Base-by-base conservation (phyloP, 2,888 invertebrate species). In the Hesperia comma region DNA sequence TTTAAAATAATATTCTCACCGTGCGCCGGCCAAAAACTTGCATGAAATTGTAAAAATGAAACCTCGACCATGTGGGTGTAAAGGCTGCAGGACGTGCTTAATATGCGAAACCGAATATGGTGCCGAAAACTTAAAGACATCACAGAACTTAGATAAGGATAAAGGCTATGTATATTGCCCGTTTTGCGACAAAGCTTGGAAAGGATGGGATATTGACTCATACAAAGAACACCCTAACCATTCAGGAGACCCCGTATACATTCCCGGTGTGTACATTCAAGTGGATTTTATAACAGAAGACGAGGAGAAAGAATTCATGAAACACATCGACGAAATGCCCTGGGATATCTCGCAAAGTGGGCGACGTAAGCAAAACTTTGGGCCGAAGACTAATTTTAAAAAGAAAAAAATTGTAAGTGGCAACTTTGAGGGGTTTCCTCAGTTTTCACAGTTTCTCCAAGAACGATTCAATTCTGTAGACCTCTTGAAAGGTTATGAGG, bases 371-470 rank as follows among this genome's bases (percentile, higher is more conserved):
- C 99, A 99, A 94, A 99, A 99, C 86, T 99, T 95, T 87, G 99
- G 99, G 0, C 99, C 99, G 0, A 99, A 99, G 90, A 98, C 99
- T 10, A 99, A 99, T 88, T 99, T 99, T 84, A 99, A 99, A 83
- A 98, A 97, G 85, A 95, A 95, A 75, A 98, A 97, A 86, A 86
- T 99, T 7, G 95, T 94, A 69, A 75, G 94, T 17, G 97, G 96
- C 0, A 86, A 92, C n/a, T 99, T 99, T 82, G 88, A 93, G 51
- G 99, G 99, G 0, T 97, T 99, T 87, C 99, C 99, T 0, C 82
- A 84, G 21, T 96, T 94, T 82, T 96, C 98, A 0, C 94, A 95
- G 78, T 96, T 95, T 82, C 88, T 98, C 56, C 97, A 98, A 81
- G 94, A 96, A 0, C 95, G 95, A 79, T 96, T 99, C 77, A 77